Base-by-base conservation (phyloP, 2,888 invertebrate species). In the Apotomis turbidana region DNA sequence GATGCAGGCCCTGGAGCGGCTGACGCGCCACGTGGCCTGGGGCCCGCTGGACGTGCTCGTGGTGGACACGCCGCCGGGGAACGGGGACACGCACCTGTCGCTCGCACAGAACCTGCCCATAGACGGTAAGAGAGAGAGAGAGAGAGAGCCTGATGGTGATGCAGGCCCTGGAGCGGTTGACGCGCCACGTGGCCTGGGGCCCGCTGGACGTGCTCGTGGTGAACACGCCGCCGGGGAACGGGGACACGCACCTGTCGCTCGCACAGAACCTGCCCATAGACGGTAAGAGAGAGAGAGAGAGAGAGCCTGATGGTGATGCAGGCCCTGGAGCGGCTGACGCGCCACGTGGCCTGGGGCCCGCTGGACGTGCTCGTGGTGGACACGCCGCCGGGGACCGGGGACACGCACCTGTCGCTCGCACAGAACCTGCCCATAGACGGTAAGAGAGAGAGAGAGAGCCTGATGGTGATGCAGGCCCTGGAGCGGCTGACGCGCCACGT, bases 191-290 rank as follows among this genome's bases (percentile, higher is more conserved):
- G n/a, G 94, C 95, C 51, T 99, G 99, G 99, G 96, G 95, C 3
- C 95, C 96, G 0, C 92, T 98, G 67, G 98, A 99, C 92, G 96
- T 97, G 84, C 94, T 99, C 71, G 94, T 99, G 13, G 95, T 99
- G 0, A 99, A 99, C 90, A 98, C 99, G 79, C 99, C 99, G 3
- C 99, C 99, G 0, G 99, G 99, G 49, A 99, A 99, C 0, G 99
- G 99, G 0, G 99, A 99, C 88, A 97, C 98, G 0, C 98, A 98
- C 85, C 93, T 99, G 1, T 98, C 98, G 0, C 94, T 99, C 1
- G 95, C 97, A 57, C 99, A 99, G 89, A 98, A 97, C 89, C 91
- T 98, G 62, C 97, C 97, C 1, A 95, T 99, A 60, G 93, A 96
- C 82, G 98, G 97, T 95, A 72, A 71, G 70, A 54, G 41, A 3